These are phyloP conservation scores for Apomyelois bistriatella DNA, from an alignment of 2,888 invertebrate genomes.

Conservation along the genomic window DNA sequence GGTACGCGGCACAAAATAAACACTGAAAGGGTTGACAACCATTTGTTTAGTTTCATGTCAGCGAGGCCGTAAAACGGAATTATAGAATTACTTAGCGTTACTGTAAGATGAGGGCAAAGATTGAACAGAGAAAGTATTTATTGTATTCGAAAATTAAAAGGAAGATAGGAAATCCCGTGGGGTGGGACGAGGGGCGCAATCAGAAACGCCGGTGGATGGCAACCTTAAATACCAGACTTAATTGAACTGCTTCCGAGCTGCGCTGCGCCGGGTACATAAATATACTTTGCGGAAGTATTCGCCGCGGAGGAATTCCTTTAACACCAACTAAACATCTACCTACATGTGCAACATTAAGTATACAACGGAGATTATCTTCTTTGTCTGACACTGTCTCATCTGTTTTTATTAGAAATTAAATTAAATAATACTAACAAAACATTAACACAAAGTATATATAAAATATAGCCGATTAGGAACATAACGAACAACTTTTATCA, in stretches of 20 bases:
- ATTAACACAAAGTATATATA: no score
- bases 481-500: no score
- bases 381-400: not conserved
- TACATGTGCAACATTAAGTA: conserved; percentile 27
- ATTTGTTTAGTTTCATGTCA: conserved; percentile 11
- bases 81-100: conserved; percentile 39
- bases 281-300: conserved; percentile 65
- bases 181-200: conserved; percentile 60
- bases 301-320: conserved; percentile 63
- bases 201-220: conserved; percentile 68
- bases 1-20: not conserved
- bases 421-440: no score
- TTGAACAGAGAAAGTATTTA: conserved; percentile 58
- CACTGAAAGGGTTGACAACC: conserved; percentile 8
- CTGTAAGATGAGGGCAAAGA: conserved; percentile 32
- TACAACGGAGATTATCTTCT: not conserved
- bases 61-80: conserved; percentile 19
- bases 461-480: no score
- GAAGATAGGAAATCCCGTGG: conserved; percentile 58
- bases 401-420: no score
- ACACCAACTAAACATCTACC: conserved; percentile 40
- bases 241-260: conserved; percentile 75
- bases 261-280: conserved; percentile 62
- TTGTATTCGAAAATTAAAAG: conserved; percentile 77
- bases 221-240: conserved; percentile 79